phyloP scores from a whole-genome alignment of 2,797 vertebrate genomes.

The Lates japonicus region DNA sequence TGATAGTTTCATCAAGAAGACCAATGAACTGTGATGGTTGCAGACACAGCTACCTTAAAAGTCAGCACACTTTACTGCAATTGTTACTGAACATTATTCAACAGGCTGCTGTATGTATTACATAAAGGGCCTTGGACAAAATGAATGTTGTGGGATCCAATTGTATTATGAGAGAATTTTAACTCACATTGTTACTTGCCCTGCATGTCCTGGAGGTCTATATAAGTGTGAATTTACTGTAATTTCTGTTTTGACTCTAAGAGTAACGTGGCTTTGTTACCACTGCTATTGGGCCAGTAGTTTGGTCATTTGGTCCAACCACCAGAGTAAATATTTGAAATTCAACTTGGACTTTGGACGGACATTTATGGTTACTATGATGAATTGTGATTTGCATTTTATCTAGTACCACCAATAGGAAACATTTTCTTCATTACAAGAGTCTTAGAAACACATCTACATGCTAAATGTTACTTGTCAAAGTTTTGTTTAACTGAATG shows the following conservation, averaged over 20 bases:
- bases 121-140: not conserved
- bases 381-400: not conserved
- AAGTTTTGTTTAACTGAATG: no score
- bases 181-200: not conserved
- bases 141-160: not conserved
- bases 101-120: not conserved
- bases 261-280: not conserved
- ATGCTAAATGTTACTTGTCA: not conserved
- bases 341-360: not conserved
- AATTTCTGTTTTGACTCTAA: not conserved
- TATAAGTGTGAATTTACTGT: not conserved
- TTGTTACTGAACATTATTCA: not conserved
- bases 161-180: not conserved
- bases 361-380: not conserved
- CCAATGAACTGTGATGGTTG: conserved; percentile 33
- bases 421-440: not conserved
- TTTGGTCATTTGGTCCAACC: not conserved
- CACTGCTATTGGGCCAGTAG: no score
- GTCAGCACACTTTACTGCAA: not conserved
- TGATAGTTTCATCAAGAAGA: conserved; percentile 46
- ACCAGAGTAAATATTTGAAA: not conserved
- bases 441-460: no score
- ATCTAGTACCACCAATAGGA: not conserved
- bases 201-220: not conserved
- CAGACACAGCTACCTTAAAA: conserved; percentile 19